Percentiles rank a stretch among this genome's conserved stretches.
Evolutionary conservation across 2,113 vertebrate genomes (phyloP).

Genomic region (Plotosus lineatus): DNA sequence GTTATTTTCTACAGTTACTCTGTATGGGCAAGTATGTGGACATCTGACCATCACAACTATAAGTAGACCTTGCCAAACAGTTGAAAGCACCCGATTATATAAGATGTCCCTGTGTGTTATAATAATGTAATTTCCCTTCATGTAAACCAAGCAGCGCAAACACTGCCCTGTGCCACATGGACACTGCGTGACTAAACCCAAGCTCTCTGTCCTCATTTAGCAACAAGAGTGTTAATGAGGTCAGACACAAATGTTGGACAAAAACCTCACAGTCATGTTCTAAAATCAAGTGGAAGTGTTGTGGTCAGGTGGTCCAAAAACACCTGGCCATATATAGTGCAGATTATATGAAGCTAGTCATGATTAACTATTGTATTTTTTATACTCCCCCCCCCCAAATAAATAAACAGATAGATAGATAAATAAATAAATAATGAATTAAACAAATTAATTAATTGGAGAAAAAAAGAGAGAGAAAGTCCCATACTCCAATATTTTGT

Average conservation of each 20-base stretch:
- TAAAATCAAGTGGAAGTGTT: not conserved
- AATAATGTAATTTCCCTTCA: not conserved
- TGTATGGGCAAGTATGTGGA: not conserved
- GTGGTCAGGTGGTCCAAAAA: not conserved
- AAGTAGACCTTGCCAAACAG: not conserved
- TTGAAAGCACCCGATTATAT: not conserved
- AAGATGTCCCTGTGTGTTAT: not conserved
- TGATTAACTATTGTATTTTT: not conserved
- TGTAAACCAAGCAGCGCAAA: not conserved
- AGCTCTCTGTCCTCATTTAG: no score
- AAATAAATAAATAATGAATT: no score
- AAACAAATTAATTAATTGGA: no score
- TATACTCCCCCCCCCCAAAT: no score
- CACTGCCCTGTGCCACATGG: no score
- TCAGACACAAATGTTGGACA: no score
- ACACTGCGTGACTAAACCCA: no score
- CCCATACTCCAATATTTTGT: no score
- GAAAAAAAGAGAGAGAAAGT: no score
- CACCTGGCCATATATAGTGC: not conserved
- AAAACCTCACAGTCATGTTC: not conserved
- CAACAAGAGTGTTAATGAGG: no score
- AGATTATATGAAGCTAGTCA: not conserved
- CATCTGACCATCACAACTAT: not conserved
- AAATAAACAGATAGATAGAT: no score
- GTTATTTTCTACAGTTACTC: not conserved